A percentile compares a stretch with the other conserved stretches of the same genome.
Evolutionary conservation across 2,113 vertebrate species (phyloP).

Genomic region (Egretta garzetta): DNA sequence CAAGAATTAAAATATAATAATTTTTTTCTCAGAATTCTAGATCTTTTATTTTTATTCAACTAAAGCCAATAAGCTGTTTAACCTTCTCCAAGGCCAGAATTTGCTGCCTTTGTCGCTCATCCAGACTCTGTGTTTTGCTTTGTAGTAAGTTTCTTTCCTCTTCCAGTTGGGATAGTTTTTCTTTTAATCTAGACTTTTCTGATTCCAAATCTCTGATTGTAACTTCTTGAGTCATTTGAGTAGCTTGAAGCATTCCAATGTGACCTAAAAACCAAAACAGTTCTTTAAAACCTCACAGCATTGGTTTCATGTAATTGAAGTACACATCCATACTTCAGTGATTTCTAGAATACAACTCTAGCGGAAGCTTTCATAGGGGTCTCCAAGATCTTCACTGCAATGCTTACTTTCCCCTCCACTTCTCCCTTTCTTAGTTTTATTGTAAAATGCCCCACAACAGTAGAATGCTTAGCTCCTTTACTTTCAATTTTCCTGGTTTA

Average conservation of each 20-base stretch:
- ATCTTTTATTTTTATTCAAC: background rate
- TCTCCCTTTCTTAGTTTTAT: background rate
- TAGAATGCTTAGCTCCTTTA: background rate
- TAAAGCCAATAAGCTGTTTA: background rate
- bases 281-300: conserved; percentile 1
- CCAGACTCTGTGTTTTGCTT: conserved; percentile 88
- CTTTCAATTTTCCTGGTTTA: background rate
- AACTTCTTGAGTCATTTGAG: conserved; percentile 96
- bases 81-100: conserved; percentile 93
- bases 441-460: background rate
- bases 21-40: background rate
- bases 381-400: background rate
- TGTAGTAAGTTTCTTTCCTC: conserved; percentile 90
- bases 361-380: background rate
- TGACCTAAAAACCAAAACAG: conserved; percentile 82
- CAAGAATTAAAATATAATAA: background rate
- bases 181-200: conserved; percentile 91
- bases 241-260: conserved; percentile 97
- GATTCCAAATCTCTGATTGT: conserved; percentile 96
- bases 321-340: background rate
- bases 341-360: background rate
- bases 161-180: conserved; percentile 90
- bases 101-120: conserved; percentile 92
- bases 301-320: background rate
- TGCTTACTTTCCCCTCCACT: background rate